Evolutionary conservation across 2,888 invertebrate species (phyloP), one percentile per base, ranked within the genome.

Genomic region (Euclidia mi): DNA sequence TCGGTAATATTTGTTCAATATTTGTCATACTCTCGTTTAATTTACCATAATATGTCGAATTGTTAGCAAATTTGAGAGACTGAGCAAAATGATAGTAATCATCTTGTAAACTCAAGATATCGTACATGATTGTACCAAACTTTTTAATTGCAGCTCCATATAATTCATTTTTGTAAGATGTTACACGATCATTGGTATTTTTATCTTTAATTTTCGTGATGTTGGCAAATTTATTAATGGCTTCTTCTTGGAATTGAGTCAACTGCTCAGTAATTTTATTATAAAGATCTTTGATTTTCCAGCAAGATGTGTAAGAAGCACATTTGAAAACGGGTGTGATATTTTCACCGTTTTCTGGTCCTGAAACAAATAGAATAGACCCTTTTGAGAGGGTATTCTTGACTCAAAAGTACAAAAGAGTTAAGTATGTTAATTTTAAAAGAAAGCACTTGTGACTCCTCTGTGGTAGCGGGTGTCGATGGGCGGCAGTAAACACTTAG

Each of bases 101-200:
- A 49, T 86, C 87, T 70, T 82, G 76, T 28, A 89, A 61, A 40
- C 50, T 65, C 14, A 88, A 67, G 55, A 85, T 63, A 12, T 85
- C 77, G 29, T 82, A 85, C 84, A 88, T 85, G 4, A 75, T 71
- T 9, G 31, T 44, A 10, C 81, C 81, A 46, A 82, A 86, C 34
- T 75, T 42, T 37, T 71, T 61, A 2, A 84, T 48, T 9, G 79
- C 82, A n/a, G 62, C 55, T 10, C 77, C 55, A 63, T 81, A 82
- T 4, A 87, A 41, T 10, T 73, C 53, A 3, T 53, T 60, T 52
- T 75, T 75, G 9, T 79, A 45, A 7, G 56, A 41, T 11, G 38
- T 9, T 9, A 81, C 50, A 52, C 66, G 56, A 34, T 68, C 15
- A 2, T 46, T 12, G 46, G 71, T 79, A 2, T 9, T 7, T 34